These are phyloP conservation scores for Luffia ferchaultella DNA, from an alignment of 2,888 invertebrate genomes.

Conservation along the genomic window DNA sequence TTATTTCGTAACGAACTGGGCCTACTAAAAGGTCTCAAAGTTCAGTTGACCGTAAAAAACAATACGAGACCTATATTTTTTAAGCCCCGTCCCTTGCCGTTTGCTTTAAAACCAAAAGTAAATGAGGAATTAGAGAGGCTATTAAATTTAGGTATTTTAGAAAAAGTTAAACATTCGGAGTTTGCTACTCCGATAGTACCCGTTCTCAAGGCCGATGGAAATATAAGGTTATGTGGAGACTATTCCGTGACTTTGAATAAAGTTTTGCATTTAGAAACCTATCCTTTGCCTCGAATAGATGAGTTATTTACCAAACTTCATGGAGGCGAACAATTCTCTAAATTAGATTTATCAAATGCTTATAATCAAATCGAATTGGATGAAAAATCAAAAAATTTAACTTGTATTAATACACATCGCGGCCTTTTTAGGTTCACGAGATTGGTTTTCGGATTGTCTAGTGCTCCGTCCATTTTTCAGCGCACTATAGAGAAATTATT, in stretches of 20 bases:
- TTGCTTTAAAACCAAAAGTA: slow-evolving; percentile 13
- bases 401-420: background rate
- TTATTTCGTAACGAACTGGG: background rate
- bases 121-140: slow-evolving; percentile 12
- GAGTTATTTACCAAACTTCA: slow-evolving; percentile 18
- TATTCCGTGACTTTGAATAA: slow-evolving; percentile 13
- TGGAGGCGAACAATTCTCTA: slow-evolving; percentile 9
- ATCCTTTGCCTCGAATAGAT: slow-evolving; percentile 19
- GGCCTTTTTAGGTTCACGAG: background rate
- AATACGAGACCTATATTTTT: slow-evolving; percentile 9
- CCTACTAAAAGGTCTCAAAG: slow-evolving; percentile 1
- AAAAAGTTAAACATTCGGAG: slow-evolving; percentile 10
- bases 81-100: slow-evolving; percentile 11
- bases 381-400: background rate
- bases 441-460: background rate
- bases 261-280: slow-evolving; percentile 7
- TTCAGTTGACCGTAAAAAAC: slow-evolving; percentile 4
- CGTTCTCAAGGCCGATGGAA: background rate
- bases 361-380: background rate
- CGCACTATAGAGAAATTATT: background rate
- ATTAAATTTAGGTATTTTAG: slow-evolving; percentile 12
- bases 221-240: background rate
- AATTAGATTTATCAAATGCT: background rate
- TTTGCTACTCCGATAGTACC: background rate
- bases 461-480: background rate